A percentile compares a stretch with the other conserved stretches of the same genome.
Conservation (phyloP, 2,113 vertebrate species). For the Dicaeum eximium region DNA sequence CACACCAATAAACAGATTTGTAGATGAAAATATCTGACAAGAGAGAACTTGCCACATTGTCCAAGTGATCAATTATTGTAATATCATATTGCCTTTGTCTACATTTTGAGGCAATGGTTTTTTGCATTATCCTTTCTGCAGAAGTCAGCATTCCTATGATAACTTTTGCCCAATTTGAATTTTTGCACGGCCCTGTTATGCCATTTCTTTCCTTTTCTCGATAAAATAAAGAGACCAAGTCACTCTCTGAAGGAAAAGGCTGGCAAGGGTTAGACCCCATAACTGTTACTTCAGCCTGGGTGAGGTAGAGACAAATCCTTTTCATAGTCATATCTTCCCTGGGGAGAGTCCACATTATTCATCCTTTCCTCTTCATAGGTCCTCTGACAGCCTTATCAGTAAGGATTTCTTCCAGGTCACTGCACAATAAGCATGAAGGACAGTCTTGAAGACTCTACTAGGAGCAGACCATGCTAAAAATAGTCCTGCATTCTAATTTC, state of each 20-base stretch:
- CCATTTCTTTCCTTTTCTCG: neutral
- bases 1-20: neutral
- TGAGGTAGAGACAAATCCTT: neutral
- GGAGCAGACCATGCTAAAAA: neutral
- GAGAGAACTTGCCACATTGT: neutral
- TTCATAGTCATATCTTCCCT: neutral
- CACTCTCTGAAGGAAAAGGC: neutral
- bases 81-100: neutral
- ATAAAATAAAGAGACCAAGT: neutral
- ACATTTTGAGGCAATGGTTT: neutral
- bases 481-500: neutral
- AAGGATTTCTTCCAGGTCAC: conserved; percentile 27
- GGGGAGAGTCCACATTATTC: neutral
- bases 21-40: neutral
- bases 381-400: neutral
- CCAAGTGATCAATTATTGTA: neutral
- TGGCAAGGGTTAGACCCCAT: neutral
- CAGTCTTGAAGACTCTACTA: neutral
- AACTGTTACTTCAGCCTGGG: neutral
- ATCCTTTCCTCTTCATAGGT: neutral
- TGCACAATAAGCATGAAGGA: neutral
- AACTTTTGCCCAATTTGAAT: neutral
- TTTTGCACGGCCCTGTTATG: neutral
- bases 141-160: neutral
- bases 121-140: neutral